A percentile compares a stretch with the other conserved stretches of the same genome.
These are phyloP conservation scores for Scolopax rusticola DNA, from an alignment of 2,797 vertebrate species.

Conservation along the genomic window DNA sequence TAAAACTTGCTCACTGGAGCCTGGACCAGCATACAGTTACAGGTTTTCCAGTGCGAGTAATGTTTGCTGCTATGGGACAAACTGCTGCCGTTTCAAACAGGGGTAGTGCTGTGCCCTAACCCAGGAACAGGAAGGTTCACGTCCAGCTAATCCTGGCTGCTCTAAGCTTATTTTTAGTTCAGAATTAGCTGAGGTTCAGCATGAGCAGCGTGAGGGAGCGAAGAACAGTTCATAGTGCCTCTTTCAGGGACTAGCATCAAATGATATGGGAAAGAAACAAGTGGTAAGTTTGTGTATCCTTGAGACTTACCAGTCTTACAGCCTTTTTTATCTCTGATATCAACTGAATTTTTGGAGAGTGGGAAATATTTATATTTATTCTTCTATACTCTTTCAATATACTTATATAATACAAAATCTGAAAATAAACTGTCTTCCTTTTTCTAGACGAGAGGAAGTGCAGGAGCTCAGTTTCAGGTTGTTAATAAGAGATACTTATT, in stretches of 20 bases:
- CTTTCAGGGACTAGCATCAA: conserved; percentile 38
- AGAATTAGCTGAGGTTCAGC: conserved; percentile 71
- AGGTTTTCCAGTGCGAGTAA: not conserved
- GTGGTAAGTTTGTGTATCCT: conserved; percentile 77
- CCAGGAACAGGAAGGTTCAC: conserved; percentile 9
- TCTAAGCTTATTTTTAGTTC: conserved; percentile 72
- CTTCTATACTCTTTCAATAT: not conserved
- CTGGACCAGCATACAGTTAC: not conserved
- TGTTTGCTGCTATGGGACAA: fast-evolving
- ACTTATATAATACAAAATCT: not conserved
- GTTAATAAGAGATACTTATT: not conserved
- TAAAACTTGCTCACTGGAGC: not conserved
- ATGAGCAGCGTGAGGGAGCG: conserved; percentile 3
- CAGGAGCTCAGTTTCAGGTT: not conserved
- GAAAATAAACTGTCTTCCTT: not conserved
- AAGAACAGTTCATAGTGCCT: conserved; percentile 3
- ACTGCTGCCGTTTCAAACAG: not conserved
- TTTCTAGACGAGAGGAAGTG: not conserved
- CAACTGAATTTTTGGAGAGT: not conserved
- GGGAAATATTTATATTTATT: not conserved
- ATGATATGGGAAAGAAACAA: conserved; percentile 83
- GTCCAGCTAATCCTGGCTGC: conserved; percentile 61
- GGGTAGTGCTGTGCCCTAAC: not conserved
- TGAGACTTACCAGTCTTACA: not conserved
- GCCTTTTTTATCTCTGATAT: not conserved